Evolutionary conservation across 2,797 vertebrate genomes (phyloP), one percentile per base, ranked within the genome.

Genomic region (Novumbra hubbsi): DNA sequence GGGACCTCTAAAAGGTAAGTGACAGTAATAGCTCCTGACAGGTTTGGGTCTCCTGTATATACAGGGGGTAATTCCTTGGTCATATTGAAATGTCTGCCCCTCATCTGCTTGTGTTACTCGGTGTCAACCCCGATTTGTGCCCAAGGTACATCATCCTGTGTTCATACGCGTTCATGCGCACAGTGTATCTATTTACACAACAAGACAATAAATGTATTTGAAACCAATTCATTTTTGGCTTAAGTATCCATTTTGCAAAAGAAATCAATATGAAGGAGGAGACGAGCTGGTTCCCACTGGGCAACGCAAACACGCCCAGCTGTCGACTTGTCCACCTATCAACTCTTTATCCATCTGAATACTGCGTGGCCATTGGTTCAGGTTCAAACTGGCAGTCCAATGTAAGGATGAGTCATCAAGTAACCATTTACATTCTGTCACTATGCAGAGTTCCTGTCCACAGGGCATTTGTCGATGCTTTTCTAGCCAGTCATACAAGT

Each of bases 11-110:
- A 38, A 80, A 79, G 81, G 85, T 88, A 89, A 80, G 78, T 91
- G 89, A 93, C 88, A 86, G 72, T 92, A 88, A 93, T 80, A 68
- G 80, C 77, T 30, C 78, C 76, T 85, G 89, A 90, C 89, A 90
- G 80, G 80, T 77, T 71, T 68, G 87, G 80, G 76, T 81, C 68
- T 24, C 63, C 86, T 83, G 84, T 78, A 80, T 84, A 86, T 82
- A 84, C 83, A 80, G 67, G 32, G 1, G 49, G 81, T 85, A 77
- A 81, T 84, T 81, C 86, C 85, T 81, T 77, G 79, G 80, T 83
- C 81, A 83, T 84, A 75, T 70, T 24, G 70, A 76, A 81, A 88
- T 24, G 66, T 69, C 62, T 21, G 83, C 72, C 70, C 11, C 72
- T 75, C 80, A 74, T 86, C 85, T 82, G 78, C 72, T 21, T 21